Evolutionary conservation across 1,140 invertebrate genomes (phyloP).

Genomic region (Drosophila santomea): DNA sequence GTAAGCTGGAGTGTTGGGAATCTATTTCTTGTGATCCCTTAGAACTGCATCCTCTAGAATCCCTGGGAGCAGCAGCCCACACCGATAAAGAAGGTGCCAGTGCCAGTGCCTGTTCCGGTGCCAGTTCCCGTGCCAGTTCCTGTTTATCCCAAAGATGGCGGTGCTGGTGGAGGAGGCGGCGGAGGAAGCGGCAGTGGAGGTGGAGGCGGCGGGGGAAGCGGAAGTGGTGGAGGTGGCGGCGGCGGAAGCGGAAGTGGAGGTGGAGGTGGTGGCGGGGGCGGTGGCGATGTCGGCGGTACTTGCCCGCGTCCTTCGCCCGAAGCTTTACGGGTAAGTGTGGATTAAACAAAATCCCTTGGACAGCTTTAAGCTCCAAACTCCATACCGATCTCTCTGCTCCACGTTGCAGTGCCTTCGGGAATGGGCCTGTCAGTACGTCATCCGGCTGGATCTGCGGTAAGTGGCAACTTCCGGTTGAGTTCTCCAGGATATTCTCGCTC

Average conservation of each 20-base stretch:
- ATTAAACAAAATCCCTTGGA: neutral
- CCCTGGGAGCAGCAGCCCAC: constrained; percentile 17
- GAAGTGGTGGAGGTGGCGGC: constrained; percentile 2
- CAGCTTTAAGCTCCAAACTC: constrained; percentile 6
- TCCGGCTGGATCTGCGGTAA: constrained; percentile 77
- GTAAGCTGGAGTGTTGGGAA: constrained; percentile 8
- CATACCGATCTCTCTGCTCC: constrained; percentile 5
- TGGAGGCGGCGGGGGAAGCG: neutral
- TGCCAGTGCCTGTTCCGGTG: constrained; percentile 32
- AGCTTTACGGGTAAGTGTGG: constrained; percentile 49
- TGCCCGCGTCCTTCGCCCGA: constrained; percentile 60
- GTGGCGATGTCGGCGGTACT: constrained; percentile 7
- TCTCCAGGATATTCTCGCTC: constrained; percentile 2
- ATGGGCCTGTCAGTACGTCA: constrained; percentile 72
- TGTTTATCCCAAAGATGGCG: constrained; percentile 5
- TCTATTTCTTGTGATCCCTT: neutral
- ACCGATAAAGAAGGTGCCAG: constrained; percentile 28
- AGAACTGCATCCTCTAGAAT: constrained; percentile 2
- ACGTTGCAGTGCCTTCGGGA: constrained; percentile 62
- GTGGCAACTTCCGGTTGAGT: constrained; percentile 31
- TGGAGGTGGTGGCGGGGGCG: constrained; percentile 1
- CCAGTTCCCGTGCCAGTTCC: constrained; percentile 22
- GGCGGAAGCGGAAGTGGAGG: constrained; percentile 2
- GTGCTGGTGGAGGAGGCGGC: neutral
- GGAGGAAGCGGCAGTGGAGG: neutral